Evolutionary conservation across 2,113 vertebrate species (phyloP).

Genomic region (Donacobius atricapilla): DNA sequence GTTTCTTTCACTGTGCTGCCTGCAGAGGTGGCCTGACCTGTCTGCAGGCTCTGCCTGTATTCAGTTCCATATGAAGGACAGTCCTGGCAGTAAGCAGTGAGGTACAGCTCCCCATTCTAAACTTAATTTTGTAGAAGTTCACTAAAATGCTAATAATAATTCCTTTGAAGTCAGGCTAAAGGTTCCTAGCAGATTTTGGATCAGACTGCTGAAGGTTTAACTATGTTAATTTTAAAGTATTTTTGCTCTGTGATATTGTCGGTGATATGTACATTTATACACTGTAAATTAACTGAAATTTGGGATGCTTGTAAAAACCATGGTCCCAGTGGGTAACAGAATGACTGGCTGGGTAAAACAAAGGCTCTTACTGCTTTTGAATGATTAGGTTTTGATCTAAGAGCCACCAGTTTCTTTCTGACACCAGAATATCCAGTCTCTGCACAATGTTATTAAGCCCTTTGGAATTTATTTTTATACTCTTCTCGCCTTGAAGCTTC

Average conservation of each 20-base stretch:
- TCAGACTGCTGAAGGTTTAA: not conserved
- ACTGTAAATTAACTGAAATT: not conserved
- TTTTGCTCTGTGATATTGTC: not conserved
- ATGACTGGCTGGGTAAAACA: constrained; percentile 6
- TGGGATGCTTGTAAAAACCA: not conserved
- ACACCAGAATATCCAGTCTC: constrained; percentile 40
- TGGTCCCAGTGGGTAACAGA: not conserved
- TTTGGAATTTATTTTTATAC: constrained; percentile 64
- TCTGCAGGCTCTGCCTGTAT: not conserved
- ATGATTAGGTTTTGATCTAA: constrained; percentile 52
- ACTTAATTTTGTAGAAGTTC: not conserved
- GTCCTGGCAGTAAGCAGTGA: not conserved
- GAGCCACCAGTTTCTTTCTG: constrained; percentile 26
- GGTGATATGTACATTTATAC: not conserved
- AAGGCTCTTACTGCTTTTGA: constrained; percentile 12
- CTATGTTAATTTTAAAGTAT: not conserved
- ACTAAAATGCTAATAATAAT: not conserved
- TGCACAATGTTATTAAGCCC: constrained; percentile 52
- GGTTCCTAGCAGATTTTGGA: constrained; percentile 10
- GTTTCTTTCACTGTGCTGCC: not conserved
- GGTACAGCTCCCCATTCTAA: not conserved
- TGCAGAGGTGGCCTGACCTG: not conserved
- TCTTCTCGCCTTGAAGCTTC: constrained; percentile 34
- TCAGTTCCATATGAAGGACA: not conserved
- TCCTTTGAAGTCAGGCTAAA: constrained; percentile 27